Percentiles rank a stretch among this genome's conserved stretches.
Evolutionary conservation across 1,140 invertebrate species (phyloP).

Genomic region (Eufriesea mexicana): DNA sequence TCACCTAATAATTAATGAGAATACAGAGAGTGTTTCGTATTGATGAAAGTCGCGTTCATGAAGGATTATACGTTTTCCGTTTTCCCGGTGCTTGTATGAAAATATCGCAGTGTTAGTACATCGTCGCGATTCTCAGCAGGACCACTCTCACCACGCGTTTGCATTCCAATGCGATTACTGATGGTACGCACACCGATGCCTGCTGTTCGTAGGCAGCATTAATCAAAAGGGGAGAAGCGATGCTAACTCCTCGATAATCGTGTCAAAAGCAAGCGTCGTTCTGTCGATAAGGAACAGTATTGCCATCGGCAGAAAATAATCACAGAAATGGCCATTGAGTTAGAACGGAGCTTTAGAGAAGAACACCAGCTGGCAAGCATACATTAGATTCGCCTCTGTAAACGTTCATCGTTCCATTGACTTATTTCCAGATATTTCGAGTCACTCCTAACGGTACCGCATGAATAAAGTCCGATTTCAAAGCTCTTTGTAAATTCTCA

Average conservation of each 20-base stretch:
- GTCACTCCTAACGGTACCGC: conserved; percentile 25
- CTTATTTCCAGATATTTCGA: conserved; percentile 30
- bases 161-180: too few species aligned
- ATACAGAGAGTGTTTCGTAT: too few species aligned
- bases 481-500: neutral
- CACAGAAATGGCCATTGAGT: neutral
- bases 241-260: neutral
- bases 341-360: neutral
- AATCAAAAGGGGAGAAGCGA: too few species aligned
- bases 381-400: conserved; percentile 18
- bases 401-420: conserved; percentile 16
- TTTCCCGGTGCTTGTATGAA: too few species aligned
- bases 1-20: too few species aligned
- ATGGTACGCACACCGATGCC: too few species aligned
- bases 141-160: too few species aligned
- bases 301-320: neutral
- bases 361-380: neutral
- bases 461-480: neutral
- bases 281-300: neutral
- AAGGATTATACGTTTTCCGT: too few species aligned
- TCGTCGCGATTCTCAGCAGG: too few species aligned
- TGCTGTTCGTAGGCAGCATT: too few species aligned
- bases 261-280: neutral
- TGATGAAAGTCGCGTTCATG: too few species aligned
- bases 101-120: too few species aligned